Conservation (phyloP, 2,888 invertebrate genomes). For the Coelopa pilipes region DNA sequence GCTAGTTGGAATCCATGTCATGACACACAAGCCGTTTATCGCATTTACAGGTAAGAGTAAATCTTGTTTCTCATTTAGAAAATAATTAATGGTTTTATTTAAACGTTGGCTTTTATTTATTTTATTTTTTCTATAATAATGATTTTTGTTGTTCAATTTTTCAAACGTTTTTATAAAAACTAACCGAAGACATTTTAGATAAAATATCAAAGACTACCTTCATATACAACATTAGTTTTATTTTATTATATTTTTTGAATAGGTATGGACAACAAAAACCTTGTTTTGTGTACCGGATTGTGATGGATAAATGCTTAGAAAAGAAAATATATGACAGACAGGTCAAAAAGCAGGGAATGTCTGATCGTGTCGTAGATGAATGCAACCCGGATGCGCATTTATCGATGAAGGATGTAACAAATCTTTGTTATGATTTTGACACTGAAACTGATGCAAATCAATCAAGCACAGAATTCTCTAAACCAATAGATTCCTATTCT, state of each 20-base stretch:
- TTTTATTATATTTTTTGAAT: conserved; percentile 19
- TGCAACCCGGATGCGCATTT: conserved; percentile 95
- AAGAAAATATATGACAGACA: conserved; percentile 98
- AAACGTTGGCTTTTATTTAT: too few relatives aligned
- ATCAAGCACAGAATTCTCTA: conserved; percentile 72
- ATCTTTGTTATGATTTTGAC: conserved; percentile 90
- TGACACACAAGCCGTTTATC: conserved; percentile 96
- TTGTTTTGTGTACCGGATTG: conserved; percentile 95
- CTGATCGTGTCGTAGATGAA: conserved; percentile 97
- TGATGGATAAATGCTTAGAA: conserved; percentile 96
- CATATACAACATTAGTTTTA: too few relatives aligned
- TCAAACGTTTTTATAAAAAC: too few relatives aligned
- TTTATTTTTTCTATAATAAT: too few relatives aligned
- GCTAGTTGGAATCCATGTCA: conserved; percentile 99
- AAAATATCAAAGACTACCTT: too few relatives aligned
- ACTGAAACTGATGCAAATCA: conserved; percentile 75
- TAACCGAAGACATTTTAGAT: too few relatives aligned
- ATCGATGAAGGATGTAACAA: conserved; percentile 88
- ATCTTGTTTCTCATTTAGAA: too few relatives aligned
- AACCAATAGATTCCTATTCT: conserved; percentile 68
- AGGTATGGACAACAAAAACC: conserved; percentile 93
- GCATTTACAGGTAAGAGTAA: conserved; percentile 77
- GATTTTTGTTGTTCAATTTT: too few relatives aligned
- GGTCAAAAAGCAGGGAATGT: conserved; percentile 98
- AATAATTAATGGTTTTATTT: too few relatives aligned